A percentile compares a stretch with the other conserved stretches of the same genome.
These are phyloP conservation scores for Leptothorax acervorum DNA, from an alignment of 2,888 invertebrate species.

Conservation along the genomic window DNA sequence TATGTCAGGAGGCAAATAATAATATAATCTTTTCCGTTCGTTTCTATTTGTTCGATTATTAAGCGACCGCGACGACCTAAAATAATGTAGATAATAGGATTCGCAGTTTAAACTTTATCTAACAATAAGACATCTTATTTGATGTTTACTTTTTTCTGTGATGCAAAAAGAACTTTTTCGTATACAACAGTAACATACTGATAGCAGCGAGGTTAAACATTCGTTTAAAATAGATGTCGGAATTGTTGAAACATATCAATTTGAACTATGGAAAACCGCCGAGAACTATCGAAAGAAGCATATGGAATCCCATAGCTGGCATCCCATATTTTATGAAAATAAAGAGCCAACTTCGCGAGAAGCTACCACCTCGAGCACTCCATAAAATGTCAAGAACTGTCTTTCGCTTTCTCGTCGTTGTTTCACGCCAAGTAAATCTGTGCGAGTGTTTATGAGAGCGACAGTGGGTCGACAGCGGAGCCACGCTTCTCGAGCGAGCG, in stretches of 20 bases:
- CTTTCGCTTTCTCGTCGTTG: constrained; percentile 19
- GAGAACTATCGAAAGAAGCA: background rate
- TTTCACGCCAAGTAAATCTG: constrained; percentile 23
- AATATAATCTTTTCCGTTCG: constrained; percentile 54
- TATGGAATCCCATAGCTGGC: background rate
- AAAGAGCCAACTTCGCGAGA: background rate
- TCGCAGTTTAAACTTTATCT: background rate
- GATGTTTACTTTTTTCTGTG: background rate
- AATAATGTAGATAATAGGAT: constrained; percentile 67
- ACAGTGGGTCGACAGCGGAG: constrained; percentile 17
- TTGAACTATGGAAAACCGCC: background rate
- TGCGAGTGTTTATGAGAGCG: constrained; percentile 28
- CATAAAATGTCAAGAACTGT: constrained; percentile 34
- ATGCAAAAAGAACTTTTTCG: background rate
- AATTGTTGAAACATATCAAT: background rate
- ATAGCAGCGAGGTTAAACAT: background rate
- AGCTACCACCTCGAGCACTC: constrained; percentile 18
- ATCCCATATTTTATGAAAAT: constrained; percentile 19
- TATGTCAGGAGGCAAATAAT: constrained; percentile 58
- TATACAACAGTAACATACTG: background rate
- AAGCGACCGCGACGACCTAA: constrained; percentile 61
- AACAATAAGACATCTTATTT: background rate
- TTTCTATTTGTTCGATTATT: constrained; percentile 76
- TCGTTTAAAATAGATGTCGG: constrained; percentile 1
- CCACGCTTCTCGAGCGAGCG: background rate